Conservation (phyloP, 2,113 vertebrate species). For the Tachuris rubrigastra region DNA sequence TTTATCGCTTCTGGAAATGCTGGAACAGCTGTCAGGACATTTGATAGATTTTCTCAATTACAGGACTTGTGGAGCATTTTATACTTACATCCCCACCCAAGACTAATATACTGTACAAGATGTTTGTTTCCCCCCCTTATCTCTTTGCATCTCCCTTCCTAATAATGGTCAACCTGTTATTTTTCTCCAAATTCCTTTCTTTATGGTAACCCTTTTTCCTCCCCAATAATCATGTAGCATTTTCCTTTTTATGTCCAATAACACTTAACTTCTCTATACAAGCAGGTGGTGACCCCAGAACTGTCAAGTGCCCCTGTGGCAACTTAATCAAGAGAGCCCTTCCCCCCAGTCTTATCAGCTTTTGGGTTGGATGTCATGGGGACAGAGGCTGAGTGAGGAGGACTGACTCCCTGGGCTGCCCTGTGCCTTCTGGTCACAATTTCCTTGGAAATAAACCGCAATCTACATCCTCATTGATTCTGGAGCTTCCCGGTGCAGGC, state of each 20-base stretch:
- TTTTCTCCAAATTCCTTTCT: conserved; percentile 39
- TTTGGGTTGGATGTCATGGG: rapidly evolving
- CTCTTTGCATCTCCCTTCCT: conserved; percentile 68
- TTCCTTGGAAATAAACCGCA: conserved; percentile 1
- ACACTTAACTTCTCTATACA: not conserved
- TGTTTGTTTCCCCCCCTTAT: conserved; percentile 36
- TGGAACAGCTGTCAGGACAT: conserved; percentile 80
- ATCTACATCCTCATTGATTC: not conserved
- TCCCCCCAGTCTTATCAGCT: not conserved
- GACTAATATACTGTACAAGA: conserved; percentile 58
- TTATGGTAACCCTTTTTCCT: conserved; percentile 39
- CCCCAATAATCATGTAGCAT: not conserved
- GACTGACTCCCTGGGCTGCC: not conserved
- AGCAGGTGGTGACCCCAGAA: not conserved
- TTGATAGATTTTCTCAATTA: conserved; percentile 88
- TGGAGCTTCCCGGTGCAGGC: not conserved
- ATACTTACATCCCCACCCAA: conserved; percentile 78
- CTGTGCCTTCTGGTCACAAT: not conserved
- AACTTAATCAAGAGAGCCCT: not conserved
- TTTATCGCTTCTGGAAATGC: conserved; percentile 86
- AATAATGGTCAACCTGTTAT: conserved; percentile 73
- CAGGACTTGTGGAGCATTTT: conserved; percentile 85
- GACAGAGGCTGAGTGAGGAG: not conserved
- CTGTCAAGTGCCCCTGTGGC: rapidly evolving
- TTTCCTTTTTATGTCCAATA: not conserved